phyloP scores from a whole-genome alignment of 2,888 invertebrate species.

The Eulithis testata region DNA sequence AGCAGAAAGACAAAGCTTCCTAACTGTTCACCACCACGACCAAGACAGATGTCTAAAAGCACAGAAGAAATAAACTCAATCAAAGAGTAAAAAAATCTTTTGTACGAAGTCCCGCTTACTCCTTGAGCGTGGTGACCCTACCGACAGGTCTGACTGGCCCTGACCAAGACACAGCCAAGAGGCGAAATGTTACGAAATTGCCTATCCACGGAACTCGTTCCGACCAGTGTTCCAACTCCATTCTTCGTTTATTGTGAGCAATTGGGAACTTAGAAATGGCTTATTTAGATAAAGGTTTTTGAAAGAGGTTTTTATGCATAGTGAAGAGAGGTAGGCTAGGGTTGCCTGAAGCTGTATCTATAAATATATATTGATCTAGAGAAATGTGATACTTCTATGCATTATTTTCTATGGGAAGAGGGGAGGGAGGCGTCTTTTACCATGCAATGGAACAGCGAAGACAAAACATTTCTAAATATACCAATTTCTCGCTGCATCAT shows the following conservation, averaged over 20 bases:
- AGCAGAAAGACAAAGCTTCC: no score
- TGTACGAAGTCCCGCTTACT: constrained; percentile 16
- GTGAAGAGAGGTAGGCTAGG: not conserved
- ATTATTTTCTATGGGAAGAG: no score
- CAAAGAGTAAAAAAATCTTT: not conserved
- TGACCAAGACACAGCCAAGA: constrained; percentile 80
- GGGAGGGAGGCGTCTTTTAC: no score
- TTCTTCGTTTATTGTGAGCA: constrained; percentile 45
- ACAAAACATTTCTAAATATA: no score
- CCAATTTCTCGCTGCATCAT: no score
- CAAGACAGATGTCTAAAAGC: no score
- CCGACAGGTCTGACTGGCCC: constrained; percentile 62
- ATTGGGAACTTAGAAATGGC: constrained; percentile 48
- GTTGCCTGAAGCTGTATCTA: no score
- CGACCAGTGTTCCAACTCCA: constrained; percentile 43
- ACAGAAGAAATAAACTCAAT: no score
- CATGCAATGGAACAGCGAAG: no score
- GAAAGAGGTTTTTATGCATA: not conserved
- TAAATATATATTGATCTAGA: no score
- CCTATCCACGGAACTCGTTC: constrained; percentile 68
- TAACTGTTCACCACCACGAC: no score
- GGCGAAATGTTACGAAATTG: constrained; percentile 79
- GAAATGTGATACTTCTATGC: no score
- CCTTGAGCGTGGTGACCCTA: constrained; percentile 31
- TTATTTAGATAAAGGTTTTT: constrained; percentile 17